These are phyloP conservation scores for Monopterus albus DNA, from an alignment of 2,113 vertebrate genomes.

Conservation along the genomic window DNA sequence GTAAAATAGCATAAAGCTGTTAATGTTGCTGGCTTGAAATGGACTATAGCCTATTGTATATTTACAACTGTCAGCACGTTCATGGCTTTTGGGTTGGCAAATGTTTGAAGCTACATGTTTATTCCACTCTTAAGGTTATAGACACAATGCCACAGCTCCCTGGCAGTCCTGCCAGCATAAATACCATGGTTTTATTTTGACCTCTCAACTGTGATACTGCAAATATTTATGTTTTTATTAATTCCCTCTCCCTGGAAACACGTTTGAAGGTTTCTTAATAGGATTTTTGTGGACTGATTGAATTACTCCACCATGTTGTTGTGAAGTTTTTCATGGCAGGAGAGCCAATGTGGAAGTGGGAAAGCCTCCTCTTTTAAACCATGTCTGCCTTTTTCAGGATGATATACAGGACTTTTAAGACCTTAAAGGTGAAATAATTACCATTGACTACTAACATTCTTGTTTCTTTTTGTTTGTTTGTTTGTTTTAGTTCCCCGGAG, in stretches of 20 bases:
- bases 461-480: too few relatives aligned
- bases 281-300: slow-evolving; percentile 67
- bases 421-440: too few relatives aligned
- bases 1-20: slow-evolving; percentile 24
- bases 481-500: neutral
- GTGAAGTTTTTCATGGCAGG: slow-evolving; percentile 66
- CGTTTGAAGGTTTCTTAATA: slow-evolving; percentile 63
- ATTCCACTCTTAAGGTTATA: slow-evolving; percentile 64
- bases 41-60: slow-evolving; percentile 6
- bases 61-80: slow-evolving; percentile 52
- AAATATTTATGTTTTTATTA: slow-evolving; percentile 74
- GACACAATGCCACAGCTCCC: slow-evolving; percentile 42
- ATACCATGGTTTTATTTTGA: slow-evolving; percentile 68
- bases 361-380: slow-evolving; percentile 10
- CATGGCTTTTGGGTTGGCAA: slow-evolving; percentile 38
- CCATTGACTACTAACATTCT: too few relatives aligned
- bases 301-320: slow-evolving; percentile 66
- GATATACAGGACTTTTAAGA: too few relatives aligned
- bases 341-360: slow-evolving; percentile 42
- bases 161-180: slow-evolving; percentile 40
- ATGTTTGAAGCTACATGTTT: slow-evolving; percentile 53
- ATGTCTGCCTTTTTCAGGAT: slow-evolving; percentile 8
- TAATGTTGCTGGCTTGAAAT: slow-evolving; percentile 8
- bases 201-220: slow-evolving; percentile 66
- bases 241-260: slow-evolving; percentile 70